These are phyloP conservation scores for Drepanosiphum platanoidis DNA, from an alignment of 2,888 invertebrate genomes.

Conservation along the genomic window DNA sequence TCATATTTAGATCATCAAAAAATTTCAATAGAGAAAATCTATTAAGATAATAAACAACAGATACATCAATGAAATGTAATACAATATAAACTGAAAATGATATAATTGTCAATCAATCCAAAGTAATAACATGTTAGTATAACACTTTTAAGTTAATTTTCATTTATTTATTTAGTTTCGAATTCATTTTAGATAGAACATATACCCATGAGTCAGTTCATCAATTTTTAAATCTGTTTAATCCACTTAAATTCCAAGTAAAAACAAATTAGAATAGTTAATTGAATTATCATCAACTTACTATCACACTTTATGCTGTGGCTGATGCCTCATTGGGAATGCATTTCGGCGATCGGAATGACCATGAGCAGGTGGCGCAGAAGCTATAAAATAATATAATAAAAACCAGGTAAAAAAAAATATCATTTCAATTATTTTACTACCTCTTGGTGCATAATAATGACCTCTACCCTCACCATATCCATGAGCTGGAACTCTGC, in stretches of 20 bases:
- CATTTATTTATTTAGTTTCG: neutral
- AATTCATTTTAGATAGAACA: neutral
- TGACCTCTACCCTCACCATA: conserved; percentile 79
- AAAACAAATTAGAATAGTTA: neutral
- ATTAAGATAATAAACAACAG: too few species aligned
- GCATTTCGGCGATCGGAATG: conserved; percentile 57
- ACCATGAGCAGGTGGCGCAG: conserved; percentile 54
- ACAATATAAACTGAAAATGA: too few species aligned
- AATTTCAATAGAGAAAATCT: neutral
- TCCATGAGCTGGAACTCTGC: conserved; percentile 73
- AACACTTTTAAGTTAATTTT: too few species aligned
- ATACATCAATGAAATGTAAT: too few species aligned
- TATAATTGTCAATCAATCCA: too few species aligned
- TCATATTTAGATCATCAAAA: neutral
- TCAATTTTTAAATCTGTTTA: neutral
- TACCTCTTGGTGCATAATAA: conserved; percentile 79
- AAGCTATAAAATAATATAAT: conserved; percentile 46
- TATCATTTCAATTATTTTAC: neutral
- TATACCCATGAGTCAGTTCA: neutral
- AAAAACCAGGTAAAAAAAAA: neutral
- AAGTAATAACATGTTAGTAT: too few species aligned
- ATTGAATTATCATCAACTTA: conserved; percentile 26
- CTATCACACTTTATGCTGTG: conserved; percentile 61
- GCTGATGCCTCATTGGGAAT: conserved; percentile 61
- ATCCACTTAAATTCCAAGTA: neutral